Conservation (phyloP, 2,888 invertebrate species). For the Drosophila nr. medialis region DNA sequence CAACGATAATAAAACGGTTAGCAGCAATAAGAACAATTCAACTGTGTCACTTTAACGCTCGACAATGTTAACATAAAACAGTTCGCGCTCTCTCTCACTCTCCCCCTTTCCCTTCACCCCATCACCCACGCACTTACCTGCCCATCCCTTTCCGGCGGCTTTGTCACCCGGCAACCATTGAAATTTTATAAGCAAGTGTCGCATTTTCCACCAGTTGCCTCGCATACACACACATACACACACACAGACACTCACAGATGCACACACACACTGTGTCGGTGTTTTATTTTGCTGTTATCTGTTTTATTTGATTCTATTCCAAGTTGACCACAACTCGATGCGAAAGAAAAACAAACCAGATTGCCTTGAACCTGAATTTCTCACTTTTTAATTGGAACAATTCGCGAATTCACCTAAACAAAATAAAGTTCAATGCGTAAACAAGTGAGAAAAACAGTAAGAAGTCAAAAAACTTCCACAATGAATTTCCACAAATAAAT, state of each 20-base stretch:
- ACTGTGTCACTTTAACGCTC: constrained; percentile 37
- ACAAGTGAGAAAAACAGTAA: neutral
- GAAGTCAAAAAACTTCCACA: neutral
- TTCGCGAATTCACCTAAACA: neutral
- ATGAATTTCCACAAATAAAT: neutral
- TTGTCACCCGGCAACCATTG: constrained; percentile 32
- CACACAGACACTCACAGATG: constrained; percentile 14
- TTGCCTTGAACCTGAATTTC: neutral
- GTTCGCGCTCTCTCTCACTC: neutral
- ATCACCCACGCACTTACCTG: constrained; percentile 3
- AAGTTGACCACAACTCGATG: constrained; percentile 17
- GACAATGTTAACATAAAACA: neutral
- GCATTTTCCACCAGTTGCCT: constrained; percentile 42
- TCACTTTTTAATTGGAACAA: constrained; percentile 9
- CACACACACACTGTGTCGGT: neutral
- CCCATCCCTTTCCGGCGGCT: neutral
- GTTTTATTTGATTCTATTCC: constrained; percentile 31
- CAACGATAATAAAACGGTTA: constrained; percentile 3
- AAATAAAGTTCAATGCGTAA: neutral
- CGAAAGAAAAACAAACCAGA: constrained; percentile 2
- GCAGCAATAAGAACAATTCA: constrained; percentile 32
- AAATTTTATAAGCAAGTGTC: constrained; percentile 49
- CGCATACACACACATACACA: constrained; percentile 2
- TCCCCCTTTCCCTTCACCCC: neutral
- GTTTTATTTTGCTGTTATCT: constrained; percentile 33